Conservation (phyloP, 2,888 invertebrate genomes). For the Sepioteuthis lessoniana region DNA sequence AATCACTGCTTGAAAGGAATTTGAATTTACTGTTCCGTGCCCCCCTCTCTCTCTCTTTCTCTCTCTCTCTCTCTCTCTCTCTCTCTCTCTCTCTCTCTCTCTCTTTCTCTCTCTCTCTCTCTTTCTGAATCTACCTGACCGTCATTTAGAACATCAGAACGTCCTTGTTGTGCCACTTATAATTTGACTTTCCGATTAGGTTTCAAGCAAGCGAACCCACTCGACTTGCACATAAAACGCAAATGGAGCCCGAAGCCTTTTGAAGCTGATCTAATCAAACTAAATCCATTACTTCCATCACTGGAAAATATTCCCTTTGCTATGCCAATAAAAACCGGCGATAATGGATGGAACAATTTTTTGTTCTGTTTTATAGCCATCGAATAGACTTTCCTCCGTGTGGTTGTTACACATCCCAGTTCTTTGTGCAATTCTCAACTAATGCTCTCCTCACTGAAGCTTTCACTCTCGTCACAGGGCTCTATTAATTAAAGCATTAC, state of each 20-base stretch:
- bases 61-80: too few species aligned
- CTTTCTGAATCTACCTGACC: neutral
- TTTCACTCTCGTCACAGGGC: neutral
- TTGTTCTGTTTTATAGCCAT: neutral
- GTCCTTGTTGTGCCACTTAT: too few species aligned
- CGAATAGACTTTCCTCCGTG: neutral
- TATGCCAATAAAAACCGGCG: neutral
- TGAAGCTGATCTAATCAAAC: neutral
- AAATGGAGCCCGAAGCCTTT: neutral
- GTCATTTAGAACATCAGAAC: too few species aligned
- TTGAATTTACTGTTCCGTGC: too few species aligned
- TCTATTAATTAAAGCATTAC: neutral
- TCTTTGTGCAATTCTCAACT: neutral
- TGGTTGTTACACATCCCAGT: neutral
- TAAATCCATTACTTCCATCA: neutral
- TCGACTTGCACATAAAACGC: neutral
- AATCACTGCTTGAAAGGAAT: too few species aligned
- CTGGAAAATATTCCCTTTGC: neutral
- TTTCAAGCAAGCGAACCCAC: neutral
- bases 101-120: too few species aligned
- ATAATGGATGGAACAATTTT: neutral
- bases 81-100: too few species aligned
- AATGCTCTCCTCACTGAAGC: neutral
- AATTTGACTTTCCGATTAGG: neutral
- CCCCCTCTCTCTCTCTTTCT: too few species aligned